Evolutionary conservation across 2,797 vertebrate species (phyloP), one percentile per base, ranked within the genome.

Genomic region (Alca torda): DNA sequence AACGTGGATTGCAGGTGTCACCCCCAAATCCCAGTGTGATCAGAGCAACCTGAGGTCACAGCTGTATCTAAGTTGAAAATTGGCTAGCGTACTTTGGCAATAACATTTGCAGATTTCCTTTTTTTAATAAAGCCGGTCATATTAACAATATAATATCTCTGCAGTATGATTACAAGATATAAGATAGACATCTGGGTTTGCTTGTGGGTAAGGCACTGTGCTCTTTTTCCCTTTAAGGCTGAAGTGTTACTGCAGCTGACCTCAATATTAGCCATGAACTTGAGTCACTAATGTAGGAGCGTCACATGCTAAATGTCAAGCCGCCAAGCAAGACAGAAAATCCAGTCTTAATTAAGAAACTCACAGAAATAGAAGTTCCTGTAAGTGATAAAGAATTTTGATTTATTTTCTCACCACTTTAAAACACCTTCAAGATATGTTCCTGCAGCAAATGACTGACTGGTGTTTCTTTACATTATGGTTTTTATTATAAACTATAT

Each of bases 181-280:
- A 91, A 77, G 84, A 70, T 11, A 93, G 75, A 93, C 72, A 67
- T 78, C 69, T 89, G 79, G 69, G 56, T 61, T 90, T 93, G 74
- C 84, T 31, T 87, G 80, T 50, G 67, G 90, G 76, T 85, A 75
- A 97, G 86, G 83, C 37, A 60, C 15, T 3, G 7, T 1, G 8
- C 56, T 79, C 86, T 93, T 95, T 90, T 95, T 93, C 85, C 86
- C 95, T 97, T 88, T 89, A 93, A 96, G 92, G 64, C 84, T 53
- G 2, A 88, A 93, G 79, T 67, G 83, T 63, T 93, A 86, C 88
- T 91, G 80, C 85, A 89, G 93, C 91, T 97, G 96, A 97, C 93
- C 97, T 96, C 92, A 97, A 97, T 97, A 97, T 96, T 80, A 95
- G 89, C 96, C 79, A 87, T 93, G 95, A 97, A 95, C 95, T 83